A percentile compares a stretch with the other conserved stretches of the same genome.
Evolutionary conservation across 2,797 vertebrate genomes (phyloP).

Genomic region (Kryptopterus vitreolus): DNA sequence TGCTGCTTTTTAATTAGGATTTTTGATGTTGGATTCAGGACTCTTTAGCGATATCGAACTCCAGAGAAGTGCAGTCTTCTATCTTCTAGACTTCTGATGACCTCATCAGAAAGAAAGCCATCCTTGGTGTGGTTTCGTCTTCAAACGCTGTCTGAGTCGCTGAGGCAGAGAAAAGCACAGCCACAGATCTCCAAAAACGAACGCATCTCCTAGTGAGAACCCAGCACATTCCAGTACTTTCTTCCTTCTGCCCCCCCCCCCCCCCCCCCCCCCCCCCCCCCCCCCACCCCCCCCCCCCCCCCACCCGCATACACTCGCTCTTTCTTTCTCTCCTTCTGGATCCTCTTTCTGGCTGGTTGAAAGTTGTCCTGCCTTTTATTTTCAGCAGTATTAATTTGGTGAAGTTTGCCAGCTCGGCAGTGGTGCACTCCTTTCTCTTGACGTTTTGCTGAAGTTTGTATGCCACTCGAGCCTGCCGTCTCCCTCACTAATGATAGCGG

Average conservation of each 20-base stretch:
- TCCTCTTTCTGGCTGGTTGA: conserved; percentile 74
- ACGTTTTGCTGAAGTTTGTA: conserved; percentile 88
- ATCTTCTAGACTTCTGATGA: conserved; percentile 68
- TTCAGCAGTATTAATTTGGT: conserved; percentile 86
- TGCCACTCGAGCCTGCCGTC: conserved; percentile 79
- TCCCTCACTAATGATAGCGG: conserved; percentile 84
- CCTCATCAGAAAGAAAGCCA: conserved; percentile 71
- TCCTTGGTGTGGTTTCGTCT: conserved; percentile 49
- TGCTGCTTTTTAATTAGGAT: conserved; percentile 23
- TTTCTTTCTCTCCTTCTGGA: conserved; percentile 57
- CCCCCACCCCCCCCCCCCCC: conserved; percentile 34
- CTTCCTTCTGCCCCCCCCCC: conserved; percentile 49
- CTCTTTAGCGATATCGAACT: conserved; percentile 50
- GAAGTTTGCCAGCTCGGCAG: conserved; percentile 61
- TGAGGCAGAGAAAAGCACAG: conserved; percentile 64
- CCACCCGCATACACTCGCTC: conserved; percentile 60
- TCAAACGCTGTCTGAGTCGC: conserved; percentile 59
- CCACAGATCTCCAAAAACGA: conserved; percentile 57
- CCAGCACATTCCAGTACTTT: conserved; percentile 51
- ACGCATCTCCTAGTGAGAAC: conserved; percentile 52
- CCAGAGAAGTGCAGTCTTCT: conserved; percentile 44
- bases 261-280: conserved; percentile 37
- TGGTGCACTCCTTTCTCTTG: conserved; percentile 70
- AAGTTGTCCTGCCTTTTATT: conserved; percentile 87
- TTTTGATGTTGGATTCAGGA: conserved; percentile 39